Evolutionary conservation across 2,113 vertebrate genomes (phyloP), one percentile per base, ranked within the genome.

Genomic region (Oxygymnocypris stewartii): DNA sequence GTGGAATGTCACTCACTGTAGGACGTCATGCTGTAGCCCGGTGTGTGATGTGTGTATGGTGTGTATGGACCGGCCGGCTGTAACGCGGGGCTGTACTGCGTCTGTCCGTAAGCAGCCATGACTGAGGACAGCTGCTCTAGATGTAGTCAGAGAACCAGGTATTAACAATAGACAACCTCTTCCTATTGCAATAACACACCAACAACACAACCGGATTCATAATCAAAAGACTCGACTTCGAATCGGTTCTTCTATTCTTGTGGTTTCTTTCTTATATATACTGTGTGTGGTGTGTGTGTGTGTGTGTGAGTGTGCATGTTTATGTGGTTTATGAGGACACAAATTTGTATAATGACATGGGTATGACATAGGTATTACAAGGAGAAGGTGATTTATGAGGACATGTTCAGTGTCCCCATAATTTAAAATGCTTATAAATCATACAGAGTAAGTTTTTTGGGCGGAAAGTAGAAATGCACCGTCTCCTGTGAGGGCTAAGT

Each of bases 71-170:
- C 93, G 1, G 97, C 93, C 84, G 97, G 95, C 91, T 97, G 98
- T 89, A 99, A 95, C 23, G 96, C 95, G 0, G 97, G 86, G 63
- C 97, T 97, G 95, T 99, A 99, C 91, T 99, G 98, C 1, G 97
- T 95, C 94, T 99, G 98, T 89, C 98, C 97, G 0, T 99, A 99
- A 0, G 98, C 93, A 65, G 98, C 97, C 98, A 99, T 99, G 79
- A 93, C 90, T 86, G 40, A 40, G 18, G 61, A 91, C 76, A 89
- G 86, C 83, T 67, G 91, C 67, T 83, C 87, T 91, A 25, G 42
- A 35, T 4, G 76, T 79, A n/a, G 44, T 88, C 44, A 51, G 75
- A 74, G 71, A 42, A 73, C 23, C 18, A 5, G 4, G 6, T n/a
- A 20, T 74, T 74, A 42, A 42, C 18, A 42, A 42, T 23, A 73